Evolutionary conservation across 2,888 invertebrate species (phyloP).

Genomic region (Orthosia cruda): DNA sequence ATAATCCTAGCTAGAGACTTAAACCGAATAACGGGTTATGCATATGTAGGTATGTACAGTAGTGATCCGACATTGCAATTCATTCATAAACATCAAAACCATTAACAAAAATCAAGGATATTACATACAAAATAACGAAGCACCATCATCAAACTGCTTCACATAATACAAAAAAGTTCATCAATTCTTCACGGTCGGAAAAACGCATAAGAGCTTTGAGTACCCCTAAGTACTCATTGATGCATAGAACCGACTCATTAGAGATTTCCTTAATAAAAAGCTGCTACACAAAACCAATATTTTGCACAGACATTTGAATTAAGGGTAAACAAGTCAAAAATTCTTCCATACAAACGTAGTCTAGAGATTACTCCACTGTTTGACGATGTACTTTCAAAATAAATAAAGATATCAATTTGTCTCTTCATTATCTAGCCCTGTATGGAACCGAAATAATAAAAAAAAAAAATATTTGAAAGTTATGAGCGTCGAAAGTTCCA

Average conservation of each 20-base stretch:
- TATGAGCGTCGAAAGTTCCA: no score
- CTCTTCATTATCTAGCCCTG: no score
- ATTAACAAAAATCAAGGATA: background rate
- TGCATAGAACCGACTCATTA: slow-evolving; percentile 41
- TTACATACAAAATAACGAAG: slow-evolving; percentile 37
- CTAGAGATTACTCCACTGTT: no score
- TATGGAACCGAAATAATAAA: no score
- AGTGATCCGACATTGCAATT: background rate
- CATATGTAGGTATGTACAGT: background rate
- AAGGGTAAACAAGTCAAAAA: no score
- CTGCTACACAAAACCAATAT: slow-evolving; percentile 15
- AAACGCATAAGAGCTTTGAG: slow-evolving; percentile 40
- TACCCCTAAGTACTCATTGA: slow-evolving; percentile 41
- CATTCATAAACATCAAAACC: background rate
- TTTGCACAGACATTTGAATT: slow-evolving; percentile 25
- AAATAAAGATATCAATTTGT: no score
- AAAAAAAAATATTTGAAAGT: no score
- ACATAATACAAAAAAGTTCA: slow-evolving; percentile 41
- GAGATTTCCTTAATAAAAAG: slow-evolving; percentile 16
- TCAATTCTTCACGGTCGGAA: slow-evolving; percentile 43
- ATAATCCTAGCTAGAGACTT: background rate
- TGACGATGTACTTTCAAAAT: no score
- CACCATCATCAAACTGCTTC: background rate
- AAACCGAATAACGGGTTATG: background rate
- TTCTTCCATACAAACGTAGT: no score